Evolutionary conservation across 2,888 invertebrate genomes (phyloP), one percentile per base, ranked within the genome.

Genomic region (Cyrtodaria siliqua): DNA sequence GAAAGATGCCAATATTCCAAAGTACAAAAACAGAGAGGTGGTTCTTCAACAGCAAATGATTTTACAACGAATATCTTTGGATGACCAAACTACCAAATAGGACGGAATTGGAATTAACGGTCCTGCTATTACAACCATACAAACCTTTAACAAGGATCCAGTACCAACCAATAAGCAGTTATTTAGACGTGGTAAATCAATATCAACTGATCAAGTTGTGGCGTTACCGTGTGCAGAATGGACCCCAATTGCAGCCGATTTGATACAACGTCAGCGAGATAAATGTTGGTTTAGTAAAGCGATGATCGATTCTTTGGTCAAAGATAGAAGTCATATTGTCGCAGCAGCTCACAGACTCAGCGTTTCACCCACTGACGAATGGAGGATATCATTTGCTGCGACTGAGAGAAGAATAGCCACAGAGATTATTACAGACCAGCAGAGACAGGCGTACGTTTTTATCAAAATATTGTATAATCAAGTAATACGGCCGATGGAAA

Each of bases 351-450:
- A 66, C 3, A 67, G 63, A 27, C 29, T 18, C 18, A 67, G 62
- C 12, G n/a, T 8, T 4, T 38, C 18, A 8, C 76, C 76, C 8
- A 71, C 71, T 1, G 24, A 59, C 14, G 76, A 71, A 53, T 76
- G 76, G 71, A 71, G 76, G 55, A 14, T 76, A 14, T 76, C 76
- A 0, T 76, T 76, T 59, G 66, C 76, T 14, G 66, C 62, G 14
- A 61, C 71, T 0, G 76, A 76, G 63, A 66, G 70, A 20, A 33
- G 33, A 12, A 23, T 76, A n/a, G 67, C 71, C 2, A 57, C 66
- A 23, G 62, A 76, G 49, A 59, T 67, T n/a, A 67, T 76, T 1
- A 71, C 76, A 12, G 62, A 70, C 29, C 20, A 57, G 2, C 76
- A 76, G 42, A 62, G 76, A 40, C 70, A 76, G 33, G 71, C 71